These are phyloP conservation scores for Amaurobius ferox DNA, from an alignment of 2,888 invertebrate genomes.

Conservation along the genomic window DNA sequence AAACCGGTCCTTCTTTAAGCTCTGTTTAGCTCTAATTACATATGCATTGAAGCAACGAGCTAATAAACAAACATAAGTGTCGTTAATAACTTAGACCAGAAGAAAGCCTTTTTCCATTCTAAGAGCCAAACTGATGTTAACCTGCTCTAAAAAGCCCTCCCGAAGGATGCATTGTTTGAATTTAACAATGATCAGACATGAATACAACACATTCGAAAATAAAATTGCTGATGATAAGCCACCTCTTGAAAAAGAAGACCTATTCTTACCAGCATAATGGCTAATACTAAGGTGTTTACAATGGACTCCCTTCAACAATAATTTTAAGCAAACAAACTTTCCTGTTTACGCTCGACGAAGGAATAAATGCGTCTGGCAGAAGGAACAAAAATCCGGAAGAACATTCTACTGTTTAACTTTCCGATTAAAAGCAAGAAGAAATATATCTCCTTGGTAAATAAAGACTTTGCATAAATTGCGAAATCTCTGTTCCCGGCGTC, in stretches of 20 bases:
- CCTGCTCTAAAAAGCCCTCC: not conserved
- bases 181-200: not conserved
- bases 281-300: not conserved
- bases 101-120: not conserved
- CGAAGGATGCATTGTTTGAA: not conserved
- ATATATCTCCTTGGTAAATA: constrained; percentile 4
- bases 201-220: not conserved
- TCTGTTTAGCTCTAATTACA: too few relatives aligned
- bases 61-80: not conserved
- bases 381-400: constrained; percentile 6
- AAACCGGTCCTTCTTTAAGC: too few relatives aligned
- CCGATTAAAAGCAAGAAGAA: constrained; percentile 5
- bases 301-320: not conserved
- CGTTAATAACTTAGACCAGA: not conserved
- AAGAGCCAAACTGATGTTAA: not conserved
- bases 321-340: constrained; percentile 8
- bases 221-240: not conserved
- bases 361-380: not conserved
- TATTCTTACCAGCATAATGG: not conserved
- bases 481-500: not conserved
- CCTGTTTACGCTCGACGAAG: not conserved
- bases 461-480: not conserved
- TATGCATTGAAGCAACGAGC: too few relatives aligned
- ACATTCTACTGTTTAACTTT: constrained; percentile 8
- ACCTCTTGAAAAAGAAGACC: not conserved